These are phyloP conservation scores for Hycleus cichorii DNA, from an alignment of 1,140 invertebrate genomes.

Conservation along the genomic window DNA sequence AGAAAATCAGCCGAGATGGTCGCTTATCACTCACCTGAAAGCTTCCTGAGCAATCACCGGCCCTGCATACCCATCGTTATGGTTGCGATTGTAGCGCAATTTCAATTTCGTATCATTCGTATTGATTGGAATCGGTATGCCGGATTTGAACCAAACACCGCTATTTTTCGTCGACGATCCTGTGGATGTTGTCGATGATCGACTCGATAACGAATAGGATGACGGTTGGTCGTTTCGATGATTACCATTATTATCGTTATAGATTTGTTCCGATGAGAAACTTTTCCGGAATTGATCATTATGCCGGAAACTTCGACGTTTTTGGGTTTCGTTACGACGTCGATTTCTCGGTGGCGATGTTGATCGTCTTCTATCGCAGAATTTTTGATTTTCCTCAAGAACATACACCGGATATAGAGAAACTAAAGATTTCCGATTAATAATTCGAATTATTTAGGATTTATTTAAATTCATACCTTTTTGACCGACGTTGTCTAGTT, in stretches of 20 bases:
- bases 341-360: constrained; percentile 24
- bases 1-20: too few relatives aligned
- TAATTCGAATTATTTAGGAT: background rate
- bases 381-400: background rate
- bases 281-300: constrained; percentile 30
- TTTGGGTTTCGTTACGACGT: background rate
- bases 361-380: constrained; percentile 15
- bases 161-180: constrained; percentile 31
- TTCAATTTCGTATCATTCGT: constrained; percentile 24
- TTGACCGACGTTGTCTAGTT: constrained; percentile 1
- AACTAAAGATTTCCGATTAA: background rate
- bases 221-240: constrained; percentile 15
- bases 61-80: background rate
- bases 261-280: constrained; percentile 36
- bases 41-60: constrained; percentile 17
- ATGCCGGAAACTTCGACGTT: constrained; percentile 1
- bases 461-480: constrained; percentile 3
- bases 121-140: constrained; percentile 33
- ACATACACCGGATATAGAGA: constrained; percentile 3
- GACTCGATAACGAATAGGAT: constrained; percentile 22
- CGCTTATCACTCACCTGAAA: too few relatives aligned
- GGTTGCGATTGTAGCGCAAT: constrained; percentile 16
- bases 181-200: constrained; percentile 32
- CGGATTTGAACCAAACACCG: constrained; percentile 31
- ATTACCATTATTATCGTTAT: constrained; percentile 5